phyloP scores from a whole-genome alignment of 2,797 vertebrate species.

The Bradypus variegatus region DNA sequence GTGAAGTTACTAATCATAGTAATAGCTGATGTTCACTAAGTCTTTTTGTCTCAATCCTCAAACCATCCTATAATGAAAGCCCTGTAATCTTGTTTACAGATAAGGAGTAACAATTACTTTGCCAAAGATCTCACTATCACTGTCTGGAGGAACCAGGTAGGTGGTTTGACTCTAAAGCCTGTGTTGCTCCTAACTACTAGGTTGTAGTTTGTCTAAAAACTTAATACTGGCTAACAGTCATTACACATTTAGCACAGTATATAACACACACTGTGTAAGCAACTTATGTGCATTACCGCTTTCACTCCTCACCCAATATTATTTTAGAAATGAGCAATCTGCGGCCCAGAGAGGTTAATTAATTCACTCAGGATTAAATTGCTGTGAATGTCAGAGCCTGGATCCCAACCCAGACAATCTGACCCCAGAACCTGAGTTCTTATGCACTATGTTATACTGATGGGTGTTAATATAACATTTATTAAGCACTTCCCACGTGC shows the following conservation, averaged over 20 bases:
- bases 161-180: not conserved
- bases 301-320: not conserved
- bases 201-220: not conserved
- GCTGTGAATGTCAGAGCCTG: not conserved
- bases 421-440: not conserved
- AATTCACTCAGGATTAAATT: not conserved
- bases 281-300: not conserved
- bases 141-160: not conserved
- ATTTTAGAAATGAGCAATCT: not conserved
- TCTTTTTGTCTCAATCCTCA: not conserved
- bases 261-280: not conserved
- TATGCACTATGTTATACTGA: not conserved
- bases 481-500: not conserved
- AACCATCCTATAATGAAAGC: not conserved
- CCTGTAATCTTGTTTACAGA: not conserved
- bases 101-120: not conserved
- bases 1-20: not conserved
- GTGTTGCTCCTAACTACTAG: not conserved
- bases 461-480: not conserved
- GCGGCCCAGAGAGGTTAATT: not conserved
- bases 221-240: not conserved
- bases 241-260: not conserved
- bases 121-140: not conserved
- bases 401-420: not conserved
- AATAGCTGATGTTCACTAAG: not conserved